Evolutionary conservation across 2,888 invertebrate species (phyloP), one percentile per base, ranked within the genome.

Genomic region (Leptinotarsa rubiginosa): DNA sequence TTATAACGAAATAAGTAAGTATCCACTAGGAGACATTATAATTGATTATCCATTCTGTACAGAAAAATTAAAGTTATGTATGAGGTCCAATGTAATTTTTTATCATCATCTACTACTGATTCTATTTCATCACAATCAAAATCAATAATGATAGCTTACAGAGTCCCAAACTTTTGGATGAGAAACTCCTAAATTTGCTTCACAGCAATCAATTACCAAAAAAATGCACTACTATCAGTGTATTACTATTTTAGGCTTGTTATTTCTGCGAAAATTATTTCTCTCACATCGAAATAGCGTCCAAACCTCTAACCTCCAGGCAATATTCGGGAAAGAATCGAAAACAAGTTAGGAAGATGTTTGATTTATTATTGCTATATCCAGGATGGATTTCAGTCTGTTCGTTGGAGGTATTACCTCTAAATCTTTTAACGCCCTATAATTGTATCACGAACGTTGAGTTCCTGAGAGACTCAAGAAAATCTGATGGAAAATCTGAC

Each of bases 371-470:
- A 74, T 77, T 78, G 75, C 74, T 73, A 65, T 74, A 75, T 73
- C 75, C 65, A 22, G 69, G 69, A 78, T 74, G 72, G 75, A 76
- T 75, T 75, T 75, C 69, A 22, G 71, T 72, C 72, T 72, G 75
- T 73, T 59, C 76, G 74, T 70, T 69, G 77, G 75, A 77, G 75
- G 80, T 78, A 79, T 78, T 74, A 77, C 75, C 56, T 73, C 73
- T 75, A 81, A 81, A 81, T 81, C 82, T 79, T 80, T 79, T 81
- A 81, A 82, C 81, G 73, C 79, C 74, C 77, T 78, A 79, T 82
- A 80, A 83, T 82, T 83, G 82, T 78, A 83, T 83, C 83, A 83
- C 83, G 83, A 81, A 77, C 79, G 54, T 16, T 31, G 67, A 25
- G 68, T 54, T 70, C 73, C 79, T 76, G 68, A 50, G 81, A 79